Evolutionary conservation across 2,797 vertebrate genomes (phyloP).

Genomic region (Clangula hyemalis): DNA sequence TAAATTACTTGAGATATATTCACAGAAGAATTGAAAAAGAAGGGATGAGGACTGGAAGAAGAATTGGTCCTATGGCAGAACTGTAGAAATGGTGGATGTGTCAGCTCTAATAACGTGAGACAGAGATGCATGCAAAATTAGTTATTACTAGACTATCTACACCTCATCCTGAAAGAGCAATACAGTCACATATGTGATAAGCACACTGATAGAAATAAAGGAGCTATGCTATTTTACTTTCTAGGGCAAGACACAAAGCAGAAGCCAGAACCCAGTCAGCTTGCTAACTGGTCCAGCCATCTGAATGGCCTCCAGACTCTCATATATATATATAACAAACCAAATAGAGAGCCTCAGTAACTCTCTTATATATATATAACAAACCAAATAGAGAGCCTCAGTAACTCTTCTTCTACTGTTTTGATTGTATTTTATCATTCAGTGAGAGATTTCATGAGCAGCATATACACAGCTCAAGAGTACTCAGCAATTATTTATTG

Average conservation of each 20-base stretch:
- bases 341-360: not conserved
- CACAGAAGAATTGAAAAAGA: not conserved
- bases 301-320: fast-evolving
- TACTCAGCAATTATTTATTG: not conserved
- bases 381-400: not conserved
- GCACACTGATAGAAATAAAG: not conserved
- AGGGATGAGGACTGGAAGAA: not conserved
- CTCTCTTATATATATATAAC: not conserved
- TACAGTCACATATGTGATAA: no score
- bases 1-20: not conserved
- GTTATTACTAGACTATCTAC: not conserved
- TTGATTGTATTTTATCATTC: not conserved
- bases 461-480: not conserved
- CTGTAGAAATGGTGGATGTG: not conserved
- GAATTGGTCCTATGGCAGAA: not conserved
- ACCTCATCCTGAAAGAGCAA: not conserved
- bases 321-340: not conserved
- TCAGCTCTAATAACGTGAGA: not conserved
- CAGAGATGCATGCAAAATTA: not conserved
- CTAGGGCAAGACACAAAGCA: not conserved
- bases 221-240: not conserved
- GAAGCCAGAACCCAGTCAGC: not conserved
- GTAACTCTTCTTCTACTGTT: not conserved
- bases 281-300: not conserved
- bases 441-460: not conserved